These are phyloP conservation scores for Philotrypesis tridentata DNA, from an alignment of 1,140 invertebrate species.

Conservation along the genomic window DNA sequence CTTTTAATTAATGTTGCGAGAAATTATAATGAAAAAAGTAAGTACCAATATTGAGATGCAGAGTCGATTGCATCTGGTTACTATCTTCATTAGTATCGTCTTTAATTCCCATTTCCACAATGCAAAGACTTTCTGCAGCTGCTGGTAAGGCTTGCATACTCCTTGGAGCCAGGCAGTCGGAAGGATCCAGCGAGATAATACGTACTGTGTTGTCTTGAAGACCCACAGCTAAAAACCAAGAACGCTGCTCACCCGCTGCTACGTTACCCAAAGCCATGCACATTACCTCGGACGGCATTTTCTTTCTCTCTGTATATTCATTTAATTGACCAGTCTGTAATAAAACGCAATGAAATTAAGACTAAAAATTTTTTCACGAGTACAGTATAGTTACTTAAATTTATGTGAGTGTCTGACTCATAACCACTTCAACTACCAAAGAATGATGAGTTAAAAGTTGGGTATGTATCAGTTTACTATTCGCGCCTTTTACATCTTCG, in stretches of 20 bases:
- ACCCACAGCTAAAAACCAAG: conserved; percentile 97
- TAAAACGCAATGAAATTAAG: not conserved
- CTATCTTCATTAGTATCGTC: conserved; percentile 76
- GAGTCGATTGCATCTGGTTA: conserved; percentile 78
- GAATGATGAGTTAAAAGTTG: conserved; percentile 36
- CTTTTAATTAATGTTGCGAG: not conserved
- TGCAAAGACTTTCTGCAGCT: conserved; percentile 95
- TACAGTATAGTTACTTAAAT: not conserved
- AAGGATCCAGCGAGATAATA: conserved; percentile 97
- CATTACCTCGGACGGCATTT: conserved; percentile 96
- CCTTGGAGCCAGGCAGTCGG: conserved; percentile 92
- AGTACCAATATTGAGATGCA: conserved; percentile 97
- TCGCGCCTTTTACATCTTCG: conserved; percentile 64
- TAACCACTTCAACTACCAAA: conserved; percentile 24
- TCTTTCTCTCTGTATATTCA: conserved; percentile 97
- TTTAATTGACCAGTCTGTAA: conserved; percentile 95
- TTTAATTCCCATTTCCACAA: conserved; percentile 89
- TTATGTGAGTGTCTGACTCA: conserved; percentile 12
- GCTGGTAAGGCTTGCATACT: conserved; percentile 98
- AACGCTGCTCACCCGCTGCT: conserved; percentile 94
- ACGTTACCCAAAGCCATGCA: conserved; percentile 99
- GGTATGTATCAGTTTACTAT: conserved; percentile 57
- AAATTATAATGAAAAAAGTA: conserved; percentile 21
- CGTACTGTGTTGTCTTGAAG: conserved; percentile 97
- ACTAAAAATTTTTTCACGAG: not conserved